Percentiles rank a stretch among this genome's conserved stretches.
These are phyloP conservation scores for Himalopsyche kuldschensis DNA, from an alignment of 2,888 invertebrate genomes.

Conservation along the genomic window DNA sequence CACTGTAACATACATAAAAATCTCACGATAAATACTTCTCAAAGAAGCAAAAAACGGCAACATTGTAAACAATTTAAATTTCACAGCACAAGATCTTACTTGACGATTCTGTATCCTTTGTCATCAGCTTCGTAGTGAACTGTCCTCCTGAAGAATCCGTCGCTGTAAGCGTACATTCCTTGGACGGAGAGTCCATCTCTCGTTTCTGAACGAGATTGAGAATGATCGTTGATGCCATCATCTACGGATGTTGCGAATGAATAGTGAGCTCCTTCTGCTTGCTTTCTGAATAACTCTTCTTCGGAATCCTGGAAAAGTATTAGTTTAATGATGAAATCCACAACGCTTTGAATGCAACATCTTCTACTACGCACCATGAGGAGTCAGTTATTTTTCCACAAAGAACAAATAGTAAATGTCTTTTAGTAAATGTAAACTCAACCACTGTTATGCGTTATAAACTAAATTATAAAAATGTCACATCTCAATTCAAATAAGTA, in stretches of 20 bases:
- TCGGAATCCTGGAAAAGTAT: conserved; percentile 6
- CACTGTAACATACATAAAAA: too few species aligned
- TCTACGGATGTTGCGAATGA: conserved; percentile 49
- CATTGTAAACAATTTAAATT: too few species aligned
- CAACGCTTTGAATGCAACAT: neutral
- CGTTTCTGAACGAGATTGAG: conserved; percentile 48
- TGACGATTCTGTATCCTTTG: conserved; percentile 61
- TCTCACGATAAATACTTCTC: too few species aligned
- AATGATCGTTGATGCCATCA: conserved; percentile 55
- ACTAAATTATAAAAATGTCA: too few species aligned
- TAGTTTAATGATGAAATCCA: neutral
- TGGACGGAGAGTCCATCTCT: conserved; percentile 51
- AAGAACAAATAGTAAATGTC: too few species aligned
- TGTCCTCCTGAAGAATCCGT: conserved; percentile 60
- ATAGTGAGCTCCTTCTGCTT: conserved; percentile 54
- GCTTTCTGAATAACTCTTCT: conserved; percentile 38
- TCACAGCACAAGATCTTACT: too few species aligned
- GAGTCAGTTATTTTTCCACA: too few species aligned
- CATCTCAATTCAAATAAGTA: too few species aligned
- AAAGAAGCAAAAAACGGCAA: too few species aligned
- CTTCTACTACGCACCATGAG: too few species aligned
- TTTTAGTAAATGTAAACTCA: too few species aligned
- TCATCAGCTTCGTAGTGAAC: conserved; percentile 64
- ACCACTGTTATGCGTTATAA: too few species aligned
- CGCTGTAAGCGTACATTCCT: conserved; percentile 63